Evolutionary conservation across 2,888 invertebrate genomes (phyloP).

Genomic region (Acleris literana): DNA sequence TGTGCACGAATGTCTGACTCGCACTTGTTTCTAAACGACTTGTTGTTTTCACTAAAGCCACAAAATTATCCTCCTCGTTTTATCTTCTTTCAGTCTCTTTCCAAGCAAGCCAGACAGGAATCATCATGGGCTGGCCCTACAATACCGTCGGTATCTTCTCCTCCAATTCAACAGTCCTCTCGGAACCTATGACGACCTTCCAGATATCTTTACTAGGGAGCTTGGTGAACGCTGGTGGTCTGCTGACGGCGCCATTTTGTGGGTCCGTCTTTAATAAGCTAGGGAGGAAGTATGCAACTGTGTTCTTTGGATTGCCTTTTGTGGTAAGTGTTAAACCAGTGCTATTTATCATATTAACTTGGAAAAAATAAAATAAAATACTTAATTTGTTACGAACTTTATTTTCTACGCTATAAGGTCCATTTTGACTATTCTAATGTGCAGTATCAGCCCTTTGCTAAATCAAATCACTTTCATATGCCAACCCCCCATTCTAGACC

Average conservation of each 20-base stretch:
- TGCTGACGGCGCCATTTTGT: constrained; percentile 66
- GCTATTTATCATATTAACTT: too few species aligned
- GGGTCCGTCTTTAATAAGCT: constrained; percentile 61
- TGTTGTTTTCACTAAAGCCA: too few species aligned
- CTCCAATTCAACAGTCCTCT: constrained; percentile 66
- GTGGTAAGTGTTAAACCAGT: constrained; percentile 55
- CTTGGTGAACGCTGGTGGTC: constrained; percentile 65
- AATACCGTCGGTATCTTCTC: constrained; percentile 64
- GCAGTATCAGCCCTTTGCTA: too few species aligned
- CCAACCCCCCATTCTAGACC: too few species aligned
- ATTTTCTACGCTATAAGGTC: too few species aligned
- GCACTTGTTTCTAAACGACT: too few species aligned
- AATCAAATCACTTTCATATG: too few species aligned
- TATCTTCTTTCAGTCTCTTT: constrained; percentile 64
- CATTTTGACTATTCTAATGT: too few species aligned
- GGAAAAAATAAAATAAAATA: too few species aligned
- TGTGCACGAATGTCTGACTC: too few species aligned
- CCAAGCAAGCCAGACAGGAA: constrained; percentile 64
- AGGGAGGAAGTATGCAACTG: constrained; percentile 70
- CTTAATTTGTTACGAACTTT: too few species aligned
- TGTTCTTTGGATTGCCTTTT: constrained; percentile 68
- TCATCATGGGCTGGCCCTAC: constrained; percentile 72
- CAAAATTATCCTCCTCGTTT: too few species aligned
- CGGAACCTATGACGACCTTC: constrained; percentile 58
- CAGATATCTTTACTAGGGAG: constrained; percentile 71